Conservation (phyloP, 2,888 invertebrate genomes). For the Pseudococcus jackbeardsleyi region DNA sequence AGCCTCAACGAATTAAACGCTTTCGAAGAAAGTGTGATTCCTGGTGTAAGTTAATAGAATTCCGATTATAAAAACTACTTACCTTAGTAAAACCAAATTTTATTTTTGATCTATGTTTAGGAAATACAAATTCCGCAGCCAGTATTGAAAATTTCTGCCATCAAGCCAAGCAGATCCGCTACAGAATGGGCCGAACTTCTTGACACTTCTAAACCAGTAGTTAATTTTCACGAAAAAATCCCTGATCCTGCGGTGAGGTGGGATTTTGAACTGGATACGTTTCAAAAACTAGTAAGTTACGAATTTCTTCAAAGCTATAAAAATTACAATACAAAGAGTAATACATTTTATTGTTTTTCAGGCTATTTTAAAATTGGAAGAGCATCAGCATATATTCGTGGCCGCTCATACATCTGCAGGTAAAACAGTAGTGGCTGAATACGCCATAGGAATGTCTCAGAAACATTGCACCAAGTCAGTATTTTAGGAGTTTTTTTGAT, state of each 20-base stretch:
- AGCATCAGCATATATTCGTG: slow-evolving; percentile 95
- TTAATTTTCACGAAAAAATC: slow-evolving; percentile 84
- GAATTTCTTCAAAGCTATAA: not conserved
- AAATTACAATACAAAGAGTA: not conserved
- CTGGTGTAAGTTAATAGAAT: slow-evolving; percentile 59
- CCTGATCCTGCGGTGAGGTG: slow-evolving; percentile 88
- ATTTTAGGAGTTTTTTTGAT: not conserved
- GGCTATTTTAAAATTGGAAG: slow-evolving; percentile 94
- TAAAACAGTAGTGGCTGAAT: slow-evolving; percentile 99
- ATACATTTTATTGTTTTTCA: slow-evolving; percentile 68
- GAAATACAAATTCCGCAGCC: slow-evolving; percentile 73
- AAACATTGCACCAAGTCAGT: slow-evolving; percentile 87
- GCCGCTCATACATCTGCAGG: slow-evolving; percentile 99
- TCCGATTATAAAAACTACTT: not conserved
- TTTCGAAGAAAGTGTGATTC: slow-evolving; percentile 66
- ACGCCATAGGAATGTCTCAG: slow-evolving; percentile 96
- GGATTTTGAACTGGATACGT: slow-evolving; percentile 94
- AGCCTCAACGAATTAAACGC: slow-evolving; percentile 64
- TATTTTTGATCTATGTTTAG: slow-evolving; percentile 20
- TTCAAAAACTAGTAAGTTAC: slow-evolving; percentile 86
- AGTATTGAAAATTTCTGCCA: slow-evolving; percentile 77
- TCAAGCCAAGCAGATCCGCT: slow-evolving; percentile 70
- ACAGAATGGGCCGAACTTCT: slow-evolving; percentile 91
- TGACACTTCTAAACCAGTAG: slow-evolving; percentile 84
- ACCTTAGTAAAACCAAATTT: not conserved